A percentile compares a stretch with the other conserved stretches of the same genome.
Conservation (phyloP, 2,113 vertebrate species). For the Puffinus mauretanicus region DNA sequence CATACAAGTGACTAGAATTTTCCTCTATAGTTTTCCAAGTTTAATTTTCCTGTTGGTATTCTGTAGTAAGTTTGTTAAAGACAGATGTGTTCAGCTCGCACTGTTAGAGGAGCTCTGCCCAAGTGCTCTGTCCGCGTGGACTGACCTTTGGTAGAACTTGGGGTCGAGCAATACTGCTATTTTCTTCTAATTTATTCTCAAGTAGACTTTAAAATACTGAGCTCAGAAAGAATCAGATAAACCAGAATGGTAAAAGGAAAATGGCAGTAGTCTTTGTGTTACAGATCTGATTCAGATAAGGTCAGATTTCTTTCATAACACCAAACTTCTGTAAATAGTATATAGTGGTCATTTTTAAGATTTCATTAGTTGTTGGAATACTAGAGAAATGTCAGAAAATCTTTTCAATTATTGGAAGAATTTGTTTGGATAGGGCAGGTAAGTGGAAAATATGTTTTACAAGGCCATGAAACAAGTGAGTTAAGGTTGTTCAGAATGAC, state of each 20-base stretch:
- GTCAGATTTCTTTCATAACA: neutral
- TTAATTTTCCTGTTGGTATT: neutral
- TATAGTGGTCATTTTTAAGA: neutral
- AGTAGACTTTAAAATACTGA: neutral
- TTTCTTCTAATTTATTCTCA: neutral
- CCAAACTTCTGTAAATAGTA: neutral
- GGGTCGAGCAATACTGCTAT: neutral
- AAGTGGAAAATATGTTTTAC: neutral
- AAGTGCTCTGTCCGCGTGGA: neutral
- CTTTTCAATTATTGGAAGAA: neutral
- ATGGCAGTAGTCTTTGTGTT: neutral
- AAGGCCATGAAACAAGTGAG: neutral
- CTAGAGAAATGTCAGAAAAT: neutral
- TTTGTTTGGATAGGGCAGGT: neutral
- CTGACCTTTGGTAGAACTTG: neutral
- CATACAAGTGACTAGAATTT: neutral
- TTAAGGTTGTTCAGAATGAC: neutral
- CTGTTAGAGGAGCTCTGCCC: neutral
- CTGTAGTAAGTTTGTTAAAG: neutral
- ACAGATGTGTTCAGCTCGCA: fast-evolving
- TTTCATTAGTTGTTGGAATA: neutral
- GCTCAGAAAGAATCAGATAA: neutral
- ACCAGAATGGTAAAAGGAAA: neutral
- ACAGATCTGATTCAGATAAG: neutral
- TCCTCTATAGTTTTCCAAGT: neutral